A percentile compares a stretch with the other conserved stretches of the same genome.
These are phyloP conservation scores for Lacanobia oleracea DNA, from an alignment of 2,888 invertebrate genomes.

Conservation along the genomic window DNA sequence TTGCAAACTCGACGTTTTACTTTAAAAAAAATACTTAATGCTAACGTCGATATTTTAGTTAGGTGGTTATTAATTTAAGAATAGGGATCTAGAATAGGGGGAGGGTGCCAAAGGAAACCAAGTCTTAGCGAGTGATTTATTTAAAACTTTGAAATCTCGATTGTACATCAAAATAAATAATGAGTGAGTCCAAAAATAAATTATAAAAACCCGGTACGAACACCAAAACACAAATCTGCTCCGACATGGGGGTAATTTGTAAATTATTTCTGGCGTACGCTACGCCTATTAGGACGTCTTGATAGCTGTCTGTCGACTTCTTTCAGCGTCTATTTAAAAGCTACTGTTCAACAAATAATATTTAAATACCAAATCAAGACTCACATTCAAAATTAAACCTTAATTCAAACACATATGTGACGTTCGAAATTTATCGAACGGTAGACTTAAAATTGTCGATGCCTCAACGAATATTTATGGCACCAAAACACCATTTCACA, in stretches of 20 bases:
- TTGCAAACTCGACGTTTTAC: no score
- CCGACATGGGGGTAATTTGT: slow-evolving; percentile 83
- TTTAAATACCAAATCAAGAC: not conserved
- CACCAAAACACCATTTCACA: slow-evolving; percentile 71
- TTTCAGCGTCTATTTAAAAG: slow-evolving; percentile 90
- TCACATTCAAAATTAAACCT: slow-evolving; percentile 66
- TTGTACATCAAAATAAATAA: slow-evolving; percentile 63
- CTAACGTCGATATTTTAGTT: no score
- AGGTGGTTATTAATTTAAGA: not conserved
- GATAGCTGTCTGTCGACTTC: slow-evolving; percentile 89
- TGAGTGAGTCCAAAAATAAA: slow-evolving; percentile 64
- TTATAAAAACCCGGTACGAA: slow-evolving; percentile 50
- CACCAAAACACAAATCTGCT: slow-evolving; percentile 60
- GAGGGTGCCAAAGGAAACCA: slow-evolving; percentile 28
- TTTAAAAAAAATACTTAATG: no score
- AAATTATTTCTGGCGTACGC: slow-evolving; percentile 87
- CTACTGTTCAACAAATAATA: slow-evolving; percentile 71
- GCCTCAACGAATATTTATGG: slow-evolving; percentile 83
- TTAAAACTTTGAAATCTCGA: slow-evolving; percentile 34
- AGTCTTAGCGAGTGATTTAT: slow-evolving; percentile 51
- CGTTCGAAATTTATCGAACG: slow-evolving; percentile 35
- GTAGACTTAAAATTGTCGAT: slow-evolving; percentile 70
- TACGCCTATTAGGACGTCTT: slow-evolving; percentile 89
- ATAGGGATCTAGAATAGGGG: not conserved
- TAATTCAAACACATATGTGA: slow-evolving; percentile 63